Base-by-base conservation (phyloP, 2,797 vertebrate genomes). In the Eospalax fontanierii region DNA sequence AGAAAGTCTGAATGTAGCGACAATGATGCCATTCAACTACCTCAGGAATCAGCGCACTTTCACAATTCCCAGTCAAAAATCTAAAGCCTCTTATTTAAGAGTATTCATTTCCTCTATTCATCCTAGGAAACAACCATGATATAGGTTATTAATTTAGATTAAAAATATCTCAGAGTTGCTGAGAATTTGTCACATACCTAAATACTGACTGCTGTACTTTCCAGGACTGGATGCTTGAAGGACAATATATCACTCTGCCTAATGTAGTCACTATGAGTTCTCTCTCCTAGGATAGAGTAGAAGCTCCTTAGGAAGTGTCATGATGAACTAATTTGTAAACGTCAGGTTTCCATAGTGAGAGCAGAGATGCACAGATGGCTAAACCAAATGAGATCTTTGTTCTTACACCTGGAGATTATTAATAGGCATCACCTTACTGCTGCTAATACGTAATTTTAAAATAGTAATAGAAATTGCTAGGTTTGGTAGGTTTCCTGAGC, bases 361-460 rank as follows among this genome's bases (percentile, higher is more conserved):
- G 59, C n/a, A 79, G 50, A 91, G 33, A 38, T 74, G 4, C 73
- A 21, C 73, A 70, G 65, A 33, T n/a, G 35, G 35, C 68, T 86
- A 84, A 91, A 35, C 0, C 2, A 33, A 76, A 79, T 89, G 57
- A 75, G 21, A 88, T 22, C 40, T 93, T 91, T 97, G 57, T 89
- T 96, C 66, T 54, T 75, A 78, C 96, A 97, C 95, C 95, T 97
- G 96, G 70, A 73, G 35, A 50, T 50, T 96, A 84, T 92, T 95
- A 92, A 96, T 87, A 90, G 30, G 10, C 76, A 78, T 92, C 89
- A 82, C 50, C 66, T 90, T 84, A 57, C 75, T 89, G 87, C 84
- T 88, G 79, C 87, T 93, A 92, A 90, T 81, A 71, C 50, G 90
- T 92, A 91, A 95, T 90, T 94, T 97, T 91, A 93, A 97, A 97